Conservation (phyloP, 2,888 invertebrate genomes). For the Phytoseiulus persimilis region DNA sequence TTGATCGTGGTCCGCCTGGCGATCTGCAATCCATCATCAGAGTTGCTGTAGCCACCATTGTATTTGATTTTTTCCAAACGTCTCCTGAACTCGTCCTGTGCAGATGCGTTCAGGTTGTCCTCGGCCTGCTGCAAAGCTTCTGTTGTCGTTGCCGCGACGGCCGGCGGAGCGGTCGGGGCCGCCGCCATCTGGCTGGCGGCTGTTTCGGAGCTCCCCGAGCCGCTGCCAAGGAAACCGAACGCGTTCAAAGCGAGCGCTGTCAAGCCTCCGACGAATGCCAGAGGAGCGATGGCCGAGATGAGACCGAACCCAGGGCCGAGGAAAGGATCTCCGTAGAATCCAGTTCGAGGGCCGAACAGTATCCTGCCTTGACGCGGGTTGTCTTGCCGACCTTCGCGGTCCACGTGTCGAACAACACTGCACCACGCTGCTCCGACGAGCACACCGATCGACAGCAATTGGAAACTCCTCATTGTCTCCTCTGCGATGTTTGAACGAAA, state of each 20-base stretch:
- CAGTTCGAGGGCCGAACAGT: conserved; percentile 8
- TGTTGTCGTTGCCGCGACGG: neutral
- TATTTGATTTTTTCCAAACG: conserved; percentile 1
- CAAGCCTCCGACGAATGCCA: conserved; percentile 10
- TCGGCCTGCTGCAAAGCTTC: conserved; percentile 25
- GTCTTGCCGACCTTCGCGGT: neutral
- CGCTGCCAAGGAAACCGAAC: conserved; percentile 12
- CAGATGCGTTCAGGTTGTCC: neutral
- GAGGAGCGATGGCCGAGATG: conserved; percentile 16
- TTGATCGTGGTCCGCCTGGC: neutral
- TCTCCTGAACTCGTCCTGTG: conserved; percentile 28
- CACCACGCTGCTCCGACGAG: conserved; percentile 10
- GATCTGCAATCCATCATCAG: neutral
- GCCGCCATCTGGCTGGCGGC: neutral
- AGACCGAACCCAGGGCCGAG: conserved; percentile 8
- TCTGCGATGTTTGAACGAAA: neutral
- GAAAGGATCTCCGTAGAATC: conserved; percentile 24
- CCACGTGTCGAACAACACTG: neutral
- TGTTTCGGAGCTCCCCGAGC: neutral
- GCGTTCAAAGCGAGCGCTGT: neutral
- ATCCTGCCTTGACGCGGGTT: neutral
- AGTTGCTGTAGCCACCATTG: neutral
- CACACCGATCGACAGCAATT: neutral
- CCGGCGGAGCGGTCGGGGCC: conserved; percentile 10
- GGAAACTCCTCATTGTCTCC: neutral